These are phyloP conservation scores for Sebastes umbrosus DNA, from an alignment of 2,797 vertebrate genomes.

Conservation along the genomic window DNA sequence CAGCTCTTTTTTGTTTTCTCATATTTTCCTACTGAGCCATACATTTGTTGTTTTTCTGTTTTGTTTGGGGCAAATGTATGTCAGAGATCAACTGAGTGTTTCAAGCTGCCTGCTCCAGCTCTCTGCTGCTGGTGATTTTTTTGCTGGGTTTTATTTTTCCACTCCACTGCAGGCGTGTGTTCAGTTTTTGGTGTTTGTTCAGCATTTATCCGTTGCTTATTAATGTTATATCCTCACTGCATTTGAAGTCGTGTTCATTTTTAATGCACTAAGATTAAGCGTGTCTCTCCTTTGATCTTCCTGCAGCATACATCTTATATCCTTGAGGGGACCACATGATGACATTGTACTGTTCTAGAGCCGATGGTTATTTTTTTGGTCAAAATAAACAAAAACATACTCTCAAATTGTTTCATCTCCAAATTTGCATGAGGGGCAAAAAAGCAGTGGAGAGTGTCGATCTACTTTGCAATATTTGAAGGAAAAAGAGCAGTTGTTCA, in stretches of 20 bases:
- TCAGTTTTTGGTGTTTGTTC: conserved; percentile 52
- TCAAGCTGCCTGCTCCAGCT: conserved; percentile 27
- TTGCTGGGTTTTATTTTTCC: background rate
- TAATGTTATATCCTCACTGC: conserved; percentile 68
- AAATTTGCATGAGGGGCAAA: conserved; percentile 73
- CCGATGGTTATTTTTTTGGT: conserved; percentile 43
- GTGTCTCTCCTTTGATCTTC: conserved; percentile 63
- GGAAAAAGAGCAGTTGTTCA: conserved; percentile 6
- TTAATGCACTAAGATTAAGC: conserved; percentile 65
- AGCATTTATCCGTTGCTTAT: conserved; percentile 48
- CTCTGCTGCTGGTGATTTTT: conserved; percentile 31
- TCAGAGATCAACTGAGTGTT: conserved; percentile 45
- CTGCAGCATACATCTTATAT: conserved; percentile 41
- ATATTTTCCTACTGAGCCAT: conserved; percentile 57
- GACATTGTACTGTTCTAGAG: conserved; percentile 66
- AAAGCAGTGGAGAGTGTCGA: conserved; percentile 27
- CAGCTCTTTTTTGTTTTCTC: conserved; percentile 21
- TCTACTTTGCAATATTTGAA: conserved; percentile 22
- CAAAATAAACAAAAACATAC: conserved; percentile 41
- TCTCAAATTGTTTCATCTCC: conserved; percentile 80
- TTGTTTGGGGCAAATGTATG: conserved; percentile 68
- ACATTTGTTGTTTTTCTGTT: conserved; percentile 62
- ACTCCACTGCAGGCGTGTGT: conserved; percentile 19
- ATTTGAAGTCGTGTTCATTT: conserved; percentile 67
- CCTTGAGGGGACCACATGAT: conserved; percentile 65